Evolutionary conservation across 2,797 vertebrate genomes (phyloP), one percentile per base, ranked within the genome.

Genomic region (Liasis olivaceus): DNA sequence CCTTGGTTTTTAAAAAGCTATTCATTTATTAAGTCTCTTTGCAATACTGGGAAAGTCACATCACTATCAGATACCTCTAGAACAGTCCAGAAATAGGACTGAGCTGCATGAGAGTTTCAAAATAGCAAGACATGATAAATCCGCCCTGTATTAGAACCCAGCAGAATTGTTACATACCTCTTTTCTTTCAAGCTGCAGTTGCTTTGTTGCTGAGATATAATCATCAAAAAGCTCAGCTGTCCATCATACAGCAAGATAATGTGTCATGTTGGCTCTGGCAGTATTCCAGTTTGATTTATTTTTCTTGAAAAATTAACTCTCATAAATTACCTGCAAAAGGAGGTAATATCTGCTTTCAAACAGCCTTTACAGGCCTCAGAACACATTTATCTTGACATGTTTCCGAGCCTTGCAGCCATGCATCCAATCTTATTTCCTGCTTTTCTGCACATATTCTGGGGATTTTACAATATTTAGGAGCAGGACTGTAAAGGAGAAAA

Each of bases 241-340:
- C 31, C n/a, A 86, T 84, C 63, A 86, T 15, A 28, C 17, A 60
- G 63, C 54, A 85, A 90, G 54, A 85, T 59, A 26, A 90, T 62
- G 42, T 54, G 51, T 56, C 9, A 89, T 59, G 5, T 36, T 89
- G 36, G 3, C 22, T 62, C 31, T 92, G 54, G 63, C 26, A 62
- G 2, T 77, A 62, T 87, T 92, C 14, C 64, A 85, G 31, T n/a
- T 51, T 31, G 58, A 62, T n/a, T 87, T 36, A 20, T 90, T 72
- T 90, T 58, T 87, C 59, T 88, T 72, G 54, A 58, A 90, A 90
- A 90, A 90, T n/a, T 84, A 84, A 91, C 69, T 90, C 58, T 8
- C 5, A 3, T 92, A 89, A 86, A 69, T 59, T 47, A 26, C 84
- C 64, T 90, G 42, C 89, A 42, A 90, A 72, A 47, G 20, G 42